Base-by-base conservation (phyloP, 2,113 vertebrate genomes). In the Cricetomys ansorgei region DNA sequence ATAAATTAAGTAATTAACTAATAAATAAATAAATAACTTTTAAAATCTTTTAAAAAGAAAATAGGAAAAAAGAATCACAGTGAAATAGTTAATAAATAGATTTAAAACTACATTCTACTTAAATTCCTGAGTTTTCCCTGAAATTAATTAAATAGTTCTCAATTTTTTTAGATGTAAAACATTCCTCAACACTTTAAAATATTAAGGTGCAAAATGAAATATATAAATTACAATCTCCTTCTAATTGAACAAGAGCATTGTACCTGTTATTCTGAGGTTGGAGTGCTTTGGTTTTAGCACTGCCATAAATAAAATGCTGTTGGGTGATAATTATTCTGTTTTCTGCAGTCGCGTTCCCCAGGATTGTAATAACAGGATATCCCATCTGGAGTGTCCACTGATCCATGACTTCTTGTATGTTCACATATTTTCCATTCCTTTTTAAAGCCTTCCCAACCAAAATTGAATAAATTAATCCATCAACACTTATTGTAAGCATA, bases 331-430 rank as follows among this genome's bases (percentile, higher is more conserved):
- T 98, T 98, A 99, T 98, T 96, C 98, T 97, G 95, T 98, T 96
- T 95, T 99, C 99, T 43, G 98, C 97, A 92, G 98, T 99, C 97
- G 99, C 99, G 97, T 99, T 99, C 98, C 99, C 99, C 98, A 99
- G 98, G 98, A 99, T 99, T 97, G 99, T 99, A 89, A 99, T 98
- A 77, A 99, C 99, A 19, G 99, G 99, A 97, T 99, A 99, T 45
- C 99, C 99, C 99, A 99, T 99, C 96, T 99, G 99, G 27, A 99
- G 98, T 27, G 99, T 99, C 99, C 99, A 99, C 81, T 99, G 99
- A 98, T 99, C 99, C 99, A 99, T 99, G 94, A 99, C 99, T 97
- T 99, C 98, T 70, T 99, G 99, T 62, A 99, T 99, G 98, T 99
- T 99, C 94, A 99, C 99, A 97, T 99, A 99, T 98, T 99, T 99